A percentile compares a stretch with the other conserved stretches of the same genome.
Evolutionary conservation across 2,113 vertebrate species (phyloP).

Genomic region (Etia nguti): DNA sequence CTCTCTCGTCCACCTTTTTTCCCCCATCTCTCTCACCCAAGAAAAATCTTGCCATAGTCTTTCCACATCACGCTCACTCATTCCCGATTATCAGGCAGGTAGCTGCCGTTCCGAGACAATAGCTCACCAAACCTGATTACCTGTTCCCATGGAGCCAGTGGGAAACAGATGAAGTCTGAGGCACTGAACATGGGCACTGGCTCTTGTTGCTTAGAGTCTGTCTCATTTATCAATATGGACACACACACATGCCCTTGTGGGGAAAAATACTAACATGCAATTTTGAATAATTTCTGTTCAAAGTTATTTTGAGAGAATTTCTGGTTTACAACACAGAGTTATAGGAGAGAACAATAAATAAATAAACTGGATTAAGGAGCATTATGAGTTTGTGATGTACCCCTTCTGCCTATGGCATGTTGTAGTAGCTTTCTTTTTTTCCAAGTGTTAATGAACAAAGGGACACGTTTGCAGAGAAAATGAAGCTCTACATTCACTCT

Average conservation of each 20-base stretch:
- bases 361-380: background rate
- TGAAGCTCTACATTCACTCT: background rate
- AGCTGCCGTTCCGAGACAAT: slow-evolving; percentile 53
- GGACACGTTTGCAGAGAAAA: background rate
- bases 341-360: background rate
- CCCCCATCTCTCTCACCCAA: background rate
- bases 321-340: background rate
- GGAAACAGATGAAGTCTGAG: slow-evolving; percentile 52
- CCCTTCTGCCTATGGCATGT: background rate
- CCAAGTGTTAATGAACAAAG: background rate
- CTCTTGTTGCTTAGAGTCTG: slow-evolving; percentile 41
- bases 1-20: background rate
- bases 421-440: background rate
- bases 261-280: background rate
- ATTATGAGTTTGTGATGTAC: background rate
- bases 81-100: slow-evolving; percentile 62
- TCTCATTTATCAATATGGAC: background rate
- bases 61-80: slow-evolving; percentile 54
- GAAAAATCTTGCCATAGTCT: slow-evolving; percentile 19
- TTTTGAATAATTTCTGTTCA: background rate
- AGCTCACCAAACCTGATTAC: slow-evolving; percentile 62
- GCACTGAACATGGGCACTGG: slow-evolving; percentile 4
- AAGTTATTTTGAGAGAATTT: background rate
- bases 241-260: background rate
- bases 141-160: slow-evolving; percentile 52